These are phyloP conservation scores for Eueremaeus valkanovi DNA, from an alignment of 2,888 invertebrate genomes.

Conservation along the genomic window DNA sequence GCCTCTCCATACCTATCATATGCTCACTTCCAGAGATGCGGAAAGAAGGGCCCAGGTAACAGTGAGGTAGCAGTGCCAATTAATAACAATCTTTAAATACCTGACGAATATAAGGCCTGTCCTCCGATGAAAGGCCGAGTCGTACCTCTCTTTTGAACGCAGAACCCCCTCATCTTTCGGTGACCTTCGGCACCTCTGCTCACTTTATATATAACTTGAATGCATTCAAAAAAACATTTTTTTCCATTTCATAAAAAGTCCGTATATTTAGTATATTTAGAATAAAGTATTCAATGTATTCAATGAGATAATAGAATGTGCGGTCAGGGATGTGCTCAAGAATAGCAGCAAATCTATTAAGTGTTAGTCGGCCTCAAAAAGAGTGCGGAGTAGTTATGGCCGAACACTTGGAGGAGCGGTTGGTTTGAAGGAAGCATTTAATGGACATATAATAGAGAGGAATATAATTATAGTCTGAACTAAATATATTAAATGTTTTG, in stretches of 20 bases:
- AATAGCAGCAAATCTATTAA: not conserved
- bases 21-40: not conserved
- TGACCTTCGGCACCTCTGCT: not conserved
- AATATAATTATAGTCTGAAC: slow-evolving; percentile 18
- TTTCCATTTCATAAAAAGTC: not conserved
- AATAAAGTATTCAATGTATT: not conserved
- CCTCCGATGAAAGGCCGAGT: no score
- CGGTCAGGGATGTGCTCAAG: not conserved
- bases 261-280: slow-evolving; percentile 11
- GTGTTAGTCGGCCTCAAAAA: not conserved
- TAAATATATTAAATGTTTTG: slow-evolving; percentile 23
- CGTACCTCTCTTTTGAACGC: no score
- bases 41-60: no score
- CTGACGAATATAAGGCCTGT: no score
- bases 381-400: not conserved
- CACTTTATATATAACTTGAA: not conserved
- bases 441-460: slow-evolving; percentile 17
- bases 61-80: no score
- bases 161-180: no score
- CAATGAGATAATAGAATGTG: not conserved
- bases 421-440: slow-evolving; percentile 17
- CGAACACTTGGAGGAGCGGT: not conserved
- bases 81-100: no score
- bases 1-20: slow-evolving; percentile 18
- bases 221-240: not conserved